Percentiles rank a stretch among this genome's conserved stretches.
Conservation (phyloP, 2,113 vertebrate genomes). For the Stigmatopora nigra region DNA sequence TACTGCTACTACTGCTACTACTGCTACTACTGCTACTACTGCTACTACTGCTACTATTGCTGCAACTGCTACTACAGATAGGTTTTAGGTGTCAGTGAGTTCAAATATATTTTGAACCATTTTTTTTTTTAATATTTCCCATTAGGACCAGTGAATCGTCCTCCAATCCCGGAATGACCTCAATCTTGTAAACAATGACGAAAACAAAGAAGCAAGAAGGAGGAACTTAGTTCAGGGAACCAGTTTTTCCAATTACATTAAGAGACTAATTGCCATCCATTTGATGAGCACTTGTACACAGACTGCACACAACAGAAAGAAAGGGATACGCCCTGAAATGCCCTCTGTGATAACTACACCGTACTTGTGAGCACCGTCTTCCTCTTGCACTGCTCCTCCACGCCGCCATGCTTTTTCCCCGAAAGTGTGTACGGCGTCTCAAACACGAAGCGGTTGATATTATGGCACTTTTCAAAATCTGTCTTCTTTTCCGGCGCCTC, state of each 20-base stretch:
- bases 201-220: background rate
- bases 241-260: background rate
- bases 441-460: constrained; percentile 89
- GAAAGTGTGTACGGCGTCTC: constrained; percentile 93
- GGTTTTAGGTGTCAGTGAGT: too few relatives aligned
- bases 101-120: too few relatives aligned
- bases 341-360: background rate
- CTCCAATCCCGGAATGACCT: too few relatives aligned
- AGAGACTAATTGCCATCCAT: background rate
- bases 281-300: background rate
- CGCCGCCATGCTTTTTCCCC: constrained; percentile 90
- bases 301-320: background rate
- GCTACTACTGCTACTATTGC: too few relatives aligned
- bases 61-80: too few relatives aligned
- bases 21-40: too few relatives aligned
- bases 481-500: constrained; percentile 85
- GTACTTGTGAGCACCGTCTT: constrained; percentile 85
- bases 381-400: constrained; percentile 95
- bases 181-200: too few relatives aligned
- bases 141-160: too few relatives aligned
- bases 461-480: constrained; percentile 90
- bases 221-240: background rate
- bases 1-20: too few relatives aligned
- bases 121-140: background rate
- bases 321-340: background rate